Percentiles rank a stretch among this genome's conserved stretches.
These are phyloP conservation scores for Cercopithecus mona DNA, from an alignment of 2,113 vertebrate genomes.

Conservation along the genomic window DNA sequence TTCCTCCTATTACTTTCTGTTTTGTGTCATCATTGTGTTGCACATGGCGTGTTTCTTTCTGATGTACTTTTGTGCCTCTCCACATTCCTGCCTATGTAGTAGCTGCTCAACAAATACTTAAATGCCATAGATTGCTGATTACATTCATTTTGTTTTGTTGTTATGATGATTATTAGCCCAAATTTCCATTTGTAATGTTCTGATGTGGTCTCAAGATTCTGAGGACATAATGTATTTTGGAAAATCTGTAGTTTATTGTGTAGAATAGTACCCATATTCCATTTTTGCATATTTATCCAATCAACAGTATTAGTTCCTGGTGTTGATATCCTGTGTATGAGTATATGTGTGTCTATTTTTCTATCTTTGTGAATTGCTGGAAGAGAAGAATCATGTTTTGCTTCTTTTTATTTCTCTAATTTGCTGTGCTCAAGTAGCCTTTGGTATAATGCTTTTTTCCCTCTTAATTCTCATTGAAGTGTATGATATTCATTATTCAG, in stretches of 20 bases:
- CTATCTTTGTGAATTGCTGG: constrained; percentile 13
- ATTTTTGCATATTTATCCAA: not conserved
- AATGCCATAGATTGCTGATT: not conserved
- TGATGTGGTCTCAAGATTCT: constrained; percentile 10
- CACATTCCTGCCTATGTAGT: not conserved
- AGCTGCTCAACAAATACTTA: not conserved
- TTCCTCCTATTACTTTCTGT: not conserved
- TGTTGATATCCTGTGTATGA: not conserved
- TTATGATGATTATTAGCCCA: not conserved
- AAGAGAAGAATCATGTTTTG: not conserved
- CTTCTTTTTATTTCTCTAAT: constrained; percentile 28
- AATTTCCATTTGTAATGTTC: not conserved
- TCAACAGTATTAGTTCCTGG: not conserved
- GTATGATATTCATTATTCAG: not conserved
- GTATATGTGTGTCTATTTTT: not conserved
- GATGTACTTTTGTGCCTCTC: not conserved
- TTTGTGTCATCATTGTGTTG: not conserved
- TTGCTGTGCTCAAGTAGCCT: constrained; percentile 19
- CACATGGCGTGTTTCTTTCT: not conserved
- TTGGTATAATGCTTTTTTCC: not conserved
- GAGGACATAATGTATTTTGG: not conserved
- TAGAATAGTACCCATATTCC: not conserved
- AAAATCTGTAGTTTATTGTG: not conserved
- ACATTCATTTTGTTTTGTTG: constrained; percentile 12
- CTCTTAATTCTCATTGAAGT: not conserved